These are phyloP conservation scores for Alcedo quadribrachys DNA, from an alignment of 2,797 vertebrate species.

Conservation along the genomic window DNA sequence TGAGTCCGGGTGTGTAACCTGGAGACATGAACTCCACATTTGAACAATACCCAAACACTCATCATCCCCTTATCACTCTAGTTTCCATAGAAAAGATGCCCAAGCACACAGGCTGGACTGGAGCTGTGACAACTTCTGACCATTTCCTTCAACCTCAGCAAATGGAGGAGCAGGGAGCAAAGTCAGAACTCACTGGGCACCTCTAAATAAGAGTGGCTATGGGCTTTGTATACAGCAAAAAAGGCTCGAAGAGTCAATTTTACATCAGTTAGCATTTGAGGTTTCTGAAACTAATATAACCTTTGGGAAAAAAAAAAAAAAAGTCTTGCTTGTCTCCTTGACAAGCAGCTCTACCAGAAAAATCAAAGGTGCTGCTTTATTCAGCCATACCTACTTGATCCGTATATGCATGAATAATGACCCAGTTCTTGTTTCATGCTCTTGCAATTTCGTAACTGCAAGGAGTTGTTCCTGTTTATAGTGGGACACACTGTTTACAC, in stretches of 20 bases:
- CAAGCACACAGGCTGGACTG: not conserved
- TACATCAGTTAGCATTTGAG: not conserved
- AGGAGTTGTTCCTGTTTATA: not conserved
- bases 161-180: not conserved
- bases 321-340: not conserved
- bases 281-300: not conserved
- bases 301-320: not conserved
- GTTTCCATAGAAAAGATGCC: not conserved
- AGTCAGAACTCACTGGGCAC: not conserved
- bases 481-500: not conserved
- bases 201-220: not conserved
- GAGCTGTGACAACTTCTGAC: not conserved
- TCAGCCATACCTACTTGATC: not conserved
- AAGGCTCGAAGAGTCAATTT: not conserved
- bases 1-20: not conserved
- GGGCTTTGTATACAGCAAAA: not conserved
- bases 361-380: not conserved
- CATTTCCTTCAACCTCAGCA: not conserved
- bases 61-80: not conserved
- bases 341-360: not conserved
- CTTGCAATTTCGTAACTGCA: not conserved
- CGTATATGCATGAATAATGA: not conserved
- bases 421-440: not conserved
- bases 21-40: not conserved
- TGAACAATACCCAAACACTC: not conserved